Conservation (phyloP, 1,140 invertebrate genomes). For the Aphidius ervi region DNA sequence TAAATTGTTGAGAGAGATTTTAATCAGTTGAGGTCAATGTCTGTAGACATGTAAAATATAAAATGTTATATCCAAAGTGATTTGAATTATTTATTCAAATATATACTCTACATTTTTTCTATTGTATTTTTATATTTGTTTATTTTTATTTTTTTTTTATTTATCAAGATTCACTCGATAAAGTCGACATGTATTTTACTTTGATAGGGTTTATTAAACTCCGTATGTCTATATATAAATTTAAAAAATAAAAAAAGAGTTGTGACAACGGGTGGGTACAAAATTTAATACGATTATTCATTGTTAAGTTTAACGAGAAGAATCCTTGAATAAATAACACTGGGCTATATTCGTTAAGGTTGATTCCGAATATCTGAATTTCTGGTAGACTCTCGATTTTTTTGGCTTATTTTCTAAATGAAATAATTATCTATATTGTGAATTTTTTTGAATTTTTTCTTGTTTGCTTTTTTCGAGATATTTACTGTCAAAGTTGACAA, state of each 20-base stretch:
- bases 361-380: too few species aligned
- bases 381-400: too few species aligned
- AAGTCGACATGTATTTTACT: constrained; percentile 3
- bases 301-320: constrained; percentile 25
- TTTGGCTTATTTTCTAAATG: too few species aligned
- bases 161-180: constrained; percentile 6
- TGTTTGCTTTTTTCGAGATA: too few species aligned
- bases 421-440: too few species aligned
- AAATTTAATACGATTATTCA: constrained; percentile 23
- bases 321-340: constrained; percentile 23
- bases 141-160: background rate
- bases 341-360: constrained; percentile 15
- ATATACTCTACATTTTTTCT: constrained; percentile 2
- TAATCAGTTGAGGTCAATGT: constrained; percentile 18
- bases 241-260: background rate
- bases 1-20: too few species aligned
- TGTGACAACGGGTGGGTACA: background rate
- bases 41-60: constrained; percentile 1
- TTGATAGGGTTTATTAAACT: constrained; percentile 4
- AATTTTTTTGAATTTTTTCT: too few species aligned
- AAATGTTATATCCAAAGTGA: constrained; percentile 3
- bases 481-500: too few species aligned
- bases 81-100: constrained; percentile 1
- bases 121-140: background rate
- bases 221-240: background rate